phyloP scores from a whole-genome alignment of 2,888 invertebrate genomes.

The Caenorhabditis sp. region DNA sequence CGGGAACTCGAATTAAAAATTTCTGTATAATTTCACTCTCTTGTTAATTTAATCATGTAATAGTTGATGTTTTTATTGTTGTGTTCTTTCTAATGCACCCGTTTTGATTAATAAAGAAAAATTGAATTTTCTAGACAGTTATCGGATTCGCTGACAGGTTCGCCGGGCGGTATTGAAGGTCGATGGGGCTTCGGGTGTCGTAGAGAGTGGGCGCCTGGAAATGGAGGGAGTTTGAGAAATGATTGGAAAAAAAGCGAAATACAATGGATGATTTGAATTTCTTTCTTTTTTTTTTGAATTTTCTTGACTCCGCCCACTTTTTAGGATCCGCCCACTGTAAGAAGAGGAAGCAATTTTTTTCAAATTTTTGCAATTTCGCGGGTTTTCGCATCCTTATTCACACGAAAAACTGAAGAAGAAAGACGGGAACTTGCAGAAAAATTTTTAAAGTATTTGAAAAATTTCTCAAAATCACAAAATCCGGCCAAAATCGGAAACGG shows the following conservation, averaged over 20 bases:
- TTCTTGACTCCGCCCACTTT: too few species aligned
- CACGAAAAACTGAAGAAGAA: too few species aligned
- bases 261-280: not conserved
- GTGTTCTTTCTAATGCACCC: not conserved
- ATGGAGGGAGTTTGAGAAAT: too few species aligned
- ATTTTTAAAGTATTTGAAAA: too few species aligned
- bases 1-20: too few species aligned
- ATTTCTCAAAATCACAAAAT: too few species aligned
- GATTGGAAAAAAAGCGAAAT: too few species aligned
- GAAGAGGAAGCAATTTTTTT: too few species aligned
- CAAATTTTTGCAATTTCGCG: not conserved
- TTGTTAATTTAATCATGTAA: slow-evolving; percentile 6
- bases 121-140: not conserved
- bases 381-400: not conserved
- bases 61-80: slow-evolving; percentile 1
- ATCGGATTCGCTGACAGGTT: slow-evolving; percentile 58
- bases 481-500: too few species aligned
- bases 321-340: too few species aligned
- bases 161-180: slow-evolving; percentile 68
- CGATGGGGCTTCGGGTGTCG: slow-evolving; percentile 77
- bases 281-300: not conserved
- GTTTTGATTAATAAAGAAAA: not conserved
- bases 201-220: slow-evolving; percentile 80
- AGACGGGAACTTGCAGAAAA: too few species aligned
- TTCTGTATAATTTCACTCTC: not conserved